These are phyloP conservation scores for Embiotoca jacksoni DNA, from an alignment of 2,113 vertebrate species.

Conservation along the genomic window DNA sequence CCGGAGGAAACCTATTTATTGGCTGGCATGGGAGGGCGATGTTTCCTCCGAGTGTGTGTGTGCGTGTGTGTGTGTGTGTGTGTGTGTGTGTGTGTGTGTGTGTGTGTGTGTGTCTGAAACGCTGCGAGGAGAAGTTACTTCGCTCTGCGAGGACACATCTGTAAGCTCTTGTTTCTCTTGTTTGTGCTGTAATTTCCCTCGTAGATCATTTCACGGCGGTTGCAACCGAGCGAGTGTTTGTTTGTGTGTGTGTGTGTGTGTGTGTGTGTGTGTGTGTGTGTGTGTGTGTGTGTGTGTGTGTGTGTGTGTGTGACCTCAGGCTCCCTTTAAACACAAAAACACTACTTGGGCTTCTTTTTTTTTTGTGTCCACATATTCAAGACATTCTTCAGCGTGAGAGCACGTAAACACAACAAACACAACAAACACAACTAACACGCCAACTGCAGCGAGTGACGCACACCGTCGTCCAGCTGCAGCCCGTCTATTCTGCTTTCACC, in stretches of 20 bases:
- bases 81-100: slow-evolving; percentile 28
- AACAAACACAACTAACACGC: background rate
- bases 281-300: background rate
- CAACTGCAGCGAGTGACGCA: background rate
- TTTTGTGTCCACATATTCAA: slow-evolving; percentile 31
- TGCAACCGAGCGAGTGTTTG: background rate
- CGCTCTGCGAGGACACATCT: slow-evolving; percentile 50
- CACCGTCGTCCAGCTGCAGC: no score
- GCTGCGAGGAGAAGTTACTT: slow-evolving; percentile 14
- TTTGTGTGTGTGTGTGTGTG: no score
- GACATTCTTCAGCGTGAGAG: slow-evolving; percentile 29
- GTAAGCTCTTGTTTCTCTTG: slow-evolving; percentile 56
- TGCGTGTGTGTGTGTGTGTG: slow-evolving; percentile 21
- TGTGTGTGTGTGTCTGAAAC: slow-evolving; percentile 13
- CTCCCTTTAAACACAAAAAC: slow-evolving; percentile 39
- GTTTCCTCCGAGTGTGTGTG: background rate
- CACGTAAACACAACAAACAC: slow-evolving; percentile 4
- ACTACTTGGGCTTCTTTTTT: slow-evolving; percentile 14
- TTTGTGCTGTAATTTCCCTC: slow-evolving; percentile 51
- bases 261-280: no score
- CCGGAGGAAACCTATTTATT: slow-evolving; percentile 56
- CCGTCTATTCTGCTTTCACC: no score
- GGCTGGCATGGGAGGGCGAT: slow-evolving; percentile 16
- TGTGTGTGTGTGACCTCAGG: slow-evolving; percentile 55
- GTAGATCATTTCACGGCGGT: slow-evolving; percentile 60